Conservation (phyloP, 2,113 vertebrate species). For the Mandrillus leucophaeus region DNA sequence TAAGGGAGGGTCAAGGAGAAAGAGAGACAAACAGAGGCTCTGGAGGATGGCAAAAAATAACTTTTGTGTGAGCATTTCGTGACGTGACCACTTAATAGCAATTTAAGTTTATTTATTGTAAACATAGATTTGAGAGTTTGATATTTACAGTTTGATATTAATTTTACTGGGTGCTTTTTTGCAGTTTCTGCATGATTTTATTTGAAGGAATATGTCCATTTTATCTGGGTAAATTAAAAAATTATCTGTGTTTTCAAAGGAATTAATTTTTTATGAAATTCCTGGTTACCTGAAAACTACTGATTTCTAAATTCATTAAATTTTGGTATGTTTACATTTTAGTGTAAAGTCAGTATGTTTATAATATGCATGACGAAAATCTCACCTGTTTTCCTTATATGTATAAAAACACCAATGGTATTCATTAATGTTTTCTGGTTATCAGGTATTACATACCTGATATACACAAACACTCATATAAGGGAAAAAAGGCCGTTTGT, state of each 20-base stretch:
- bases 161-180: not conserved
- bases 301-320: slow-evolving; percentile 39
- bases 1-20: too few relatives aligned
- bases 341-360: not conserved
- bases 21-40: not conserved
- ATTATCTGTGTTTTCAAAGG: not conserved
- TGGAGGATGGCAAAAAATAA: not conserved
- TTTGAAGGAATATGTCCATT: not conserved
- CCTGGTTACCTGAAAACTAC: not conserved
- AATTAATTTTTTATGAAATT: not conserved
- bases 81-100: not conserved
- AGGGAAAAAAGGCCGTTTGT: not conserved
- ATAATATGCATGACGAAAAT: not conserved
- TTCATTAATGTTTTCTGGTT: slow-evolving; percentile 43
- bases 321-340: slow-evolving; percentile 24
- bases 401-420: not conserved
- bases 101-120: not conserved
- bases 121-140: not conserved
- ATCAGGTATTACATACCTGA: not conserved
- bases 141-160: not conserved
- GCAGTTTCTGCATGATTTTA: not conserved
- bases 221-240: slow-evolving; percentile 1
- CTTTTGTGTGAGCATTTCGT: not conserved
- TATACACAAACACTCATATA: not conserved
- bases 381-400: not conserved